Evolutionary conservation across 1,140 invertebrate genomes (phyloP).

Genomic region (Bicyclus anynana): DNA sequence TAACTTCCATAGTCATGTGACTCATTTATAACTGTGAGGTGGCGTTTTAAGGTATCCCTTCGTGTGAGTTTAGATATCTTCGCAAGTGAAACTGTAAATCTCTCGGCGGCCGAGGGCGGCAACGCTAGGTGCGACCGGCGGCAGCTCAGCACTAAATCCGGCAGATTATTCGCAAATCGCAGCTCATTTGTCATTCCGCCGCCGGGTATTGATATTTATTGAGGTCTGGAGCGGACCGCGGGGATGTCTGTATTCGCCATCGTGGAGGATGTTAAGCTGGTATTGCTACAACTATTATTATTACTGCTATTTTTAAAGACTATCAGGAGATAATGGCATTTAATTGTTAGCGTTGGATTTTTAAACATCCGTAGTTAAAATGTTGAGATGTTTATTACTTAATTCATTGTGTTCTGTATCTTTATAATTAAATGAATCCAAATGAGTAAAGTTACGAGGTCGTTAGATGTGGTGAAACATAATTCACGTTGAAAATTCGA

Average conservation of each 20-base stretch:
- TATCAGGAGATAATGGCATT: too few species aligned
- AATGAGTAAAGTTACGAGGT: too few species aligned
- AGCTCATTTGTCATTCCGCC: constrained; percentile 31
- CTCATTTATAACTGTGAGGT: too few species aligned
- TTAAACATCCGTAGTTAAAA: too few species aligned
- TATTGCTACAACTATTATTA: not conserved
- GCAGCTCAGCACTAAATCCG: constrained; percentile 10
- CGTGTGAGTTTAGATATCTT: not conserved
- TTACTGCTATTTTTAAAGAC: too few species aligned
- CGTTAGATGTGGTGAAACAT: too few species aligned
- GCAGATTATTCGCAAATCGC: constrained; percentile 34
- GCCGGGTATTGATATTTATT: constrained; percentile 16
- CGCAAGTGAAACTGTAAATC: constrained; percentile 1
- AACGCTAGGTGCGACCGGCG: constrained; percentile 10
- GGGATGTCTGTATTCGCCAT: not conserved
- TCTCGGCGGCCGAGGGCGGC: not conserved
- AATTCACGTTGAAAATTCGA: too few species aligned
- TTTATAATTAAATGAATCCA: too few species aligned
- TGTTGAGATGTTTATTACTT: too few species aligned
- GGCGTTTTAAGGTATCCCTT: not conserved
- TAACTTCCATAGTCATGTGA: too few species aligned
- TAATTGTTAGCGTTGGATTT: too few species aligned
- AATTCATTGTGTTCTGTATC: too few species aligned
- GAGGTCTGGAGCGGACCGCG: not conserved
- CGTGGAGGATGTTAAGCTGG: not conserved